phyloP scores from a whole-genome alignment of 2,113 vertebrate genomes.

The Acrocephalus kingi region DNA sequence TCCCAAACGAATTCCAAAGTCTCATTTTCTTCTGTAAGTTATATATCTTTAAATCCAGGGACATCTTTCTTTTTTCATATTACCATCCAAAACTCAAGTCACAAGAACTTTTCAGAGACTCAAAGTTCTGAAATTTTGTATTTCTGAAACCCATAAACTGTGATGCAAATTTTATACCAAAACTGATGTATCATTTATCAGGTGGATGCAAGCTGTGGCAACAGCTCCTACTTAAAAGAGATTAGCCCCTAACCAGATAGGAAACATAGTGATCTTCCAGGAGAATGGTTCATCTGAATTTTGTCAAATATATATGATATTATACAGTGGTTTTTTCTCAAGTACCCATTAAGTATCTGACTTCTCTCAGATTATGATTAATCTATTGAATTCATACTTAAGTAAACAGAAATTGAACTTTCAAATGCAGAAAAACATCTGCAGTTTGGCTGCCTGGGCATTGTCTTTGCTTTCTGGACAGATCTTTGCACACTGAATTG shows the following conservation, averaged over 20 bases:
- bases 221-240: not conserved
- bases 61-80: not conserved
- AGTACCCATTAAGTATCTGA: not conserved
- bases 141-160: not conserved
- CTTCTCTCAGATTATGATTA: not conserved
- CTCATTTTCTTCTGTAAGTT: not conserved
- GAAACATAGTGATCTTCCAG: not conserved
- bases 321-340: not conserved
- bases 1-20: not conserved
- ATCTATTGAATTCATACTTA: not conserved
- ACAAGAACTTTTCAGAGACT: not conserved
- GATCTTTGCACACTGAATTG: not conserved
- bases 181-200: not conserved
- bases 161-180: not conserved
- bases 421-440: not conserved
- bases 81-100: not conserved
- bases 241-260: not conserved
- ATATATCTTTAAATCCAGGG: not conserved
- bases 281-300: not conserved
- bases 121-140: not conserved
- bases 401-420: not conserved
- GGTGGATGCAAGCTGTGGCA: not conserved
- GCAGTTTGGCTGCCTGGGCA: not conserved
- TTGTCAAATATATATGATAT: not conserved
- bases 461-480: not conserved